A percentile compares a stretch with the other conserved stretches of the same genome.
Conservation (phyloP, 1,140 invertebrate species). For the Chlorops oryzae region DNA sequence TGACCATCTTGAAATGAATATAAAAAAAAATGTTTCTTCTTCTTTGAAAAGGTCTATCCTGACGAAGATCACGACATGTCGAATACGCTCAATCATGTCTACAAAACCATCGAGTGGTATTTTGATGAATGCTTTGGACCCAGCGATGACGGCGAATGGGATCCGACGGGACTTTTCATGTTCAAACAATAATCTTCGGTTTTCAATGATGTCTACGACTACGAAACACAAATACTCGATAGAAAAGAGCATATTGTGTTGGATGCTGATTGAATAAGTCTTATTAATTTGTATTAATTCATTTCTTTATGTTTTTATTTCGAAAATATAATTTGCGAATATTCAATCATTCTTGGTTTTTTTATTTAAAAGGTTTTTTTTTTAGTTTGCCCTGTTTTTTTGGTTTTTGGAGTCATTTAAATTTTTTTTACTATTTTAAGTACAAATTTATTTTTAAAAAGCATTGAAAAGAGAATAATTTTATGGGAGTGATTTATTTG, state of each 20-base stretch:
- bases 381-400: neutral
- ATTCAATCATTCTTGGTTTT: neutral
- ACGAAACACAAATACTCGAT: neutral
- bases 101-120: slow-evolving; percentile 77
- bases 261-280: neutral
- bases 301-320: neutral
- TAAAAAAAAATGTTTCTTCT: neutral
- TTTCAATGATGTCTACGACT: slow-evolving; percentile 41
- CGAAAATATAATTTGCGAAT: no score
- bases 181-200: slow-evolving; percentile 48
- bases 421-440: no score
- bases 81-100: slow-evolving; percentile 66
- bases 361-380: neutral
- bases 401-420: no score
- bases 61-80: slow-evolving; percentile 72
- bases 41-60: slow-evolving; percentile 63
- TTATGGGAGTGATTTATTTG: no score
- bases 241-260: neutral
- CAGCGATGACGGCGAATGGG: slow-evolving; percentile 65
- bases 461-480: no score
- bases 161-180: slow-evolving; percentile 49
- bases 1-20: neutral
- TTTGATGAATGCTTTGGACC: slow-evolving; percentile 75
- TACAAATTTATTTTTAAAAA: no score
- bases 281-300: neutral